Base-by-base conservation (phyloP, 2,113 vertebrate species). In the Anhinga rufa region DNA sequence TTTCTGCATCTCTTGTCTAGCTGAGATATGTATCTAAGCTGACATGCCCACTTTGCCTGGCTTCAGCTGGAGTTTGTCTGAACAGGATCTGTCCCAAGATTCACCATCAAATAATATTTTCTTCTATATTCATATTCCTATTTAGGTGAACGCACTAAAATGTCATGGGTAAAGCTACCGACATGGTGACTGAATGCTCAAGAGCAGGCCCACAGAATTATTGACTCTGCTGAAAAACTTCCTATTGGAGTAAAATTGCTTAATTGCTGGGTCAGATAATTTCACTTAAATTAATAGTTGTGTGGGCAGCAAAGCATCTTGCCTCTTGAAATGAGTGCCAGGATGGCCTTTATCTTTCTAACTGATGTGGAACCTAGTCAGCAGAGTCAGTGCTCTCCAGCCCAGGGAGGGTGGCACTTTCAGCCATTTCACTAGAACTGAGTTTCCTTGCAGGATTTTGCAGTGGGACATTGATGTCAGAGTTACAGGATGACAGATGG, bases 101-200 rank as follows among this genome's bases (percentile, higher is more conserved):
- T 70, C 71, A 42, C 31, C 34, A 61, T 10, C 17, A 40, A 34
- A 11, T 36, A 14, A 1, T 16, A 9, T 61, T 78, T 81, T 52
- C 31, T 65, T 78, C 57, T 7, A 1, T 19, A 25, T 46, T 74
- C 48, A 44, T 6, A 7, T 10, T n/a, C 36, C 20, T 36, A 9
- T 40, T 86, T 9, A 32, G 22, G 19, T 46, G 38, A 51, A 38
- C 4, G 3, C 36, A 34, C 38, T 21, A 16, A 61, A 60, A 28
- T 1, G 0, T 46, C 32, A 38, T 10, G 40, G 54, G 18, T 55
- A 32, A 90, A 80, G 32, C 21, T 21, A 10, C 52, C 0, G 1
- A 15, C 1, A 0, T 36, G 38, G 42, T n/a, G 49, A 22, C 26
- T 60, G 32, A 70, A 61, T 7, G 24, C 15, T 60, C 12, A 40